Conservation (phyloP, 1,140 invertebrate genomes). For the Parapsyche elsis region DNA sequence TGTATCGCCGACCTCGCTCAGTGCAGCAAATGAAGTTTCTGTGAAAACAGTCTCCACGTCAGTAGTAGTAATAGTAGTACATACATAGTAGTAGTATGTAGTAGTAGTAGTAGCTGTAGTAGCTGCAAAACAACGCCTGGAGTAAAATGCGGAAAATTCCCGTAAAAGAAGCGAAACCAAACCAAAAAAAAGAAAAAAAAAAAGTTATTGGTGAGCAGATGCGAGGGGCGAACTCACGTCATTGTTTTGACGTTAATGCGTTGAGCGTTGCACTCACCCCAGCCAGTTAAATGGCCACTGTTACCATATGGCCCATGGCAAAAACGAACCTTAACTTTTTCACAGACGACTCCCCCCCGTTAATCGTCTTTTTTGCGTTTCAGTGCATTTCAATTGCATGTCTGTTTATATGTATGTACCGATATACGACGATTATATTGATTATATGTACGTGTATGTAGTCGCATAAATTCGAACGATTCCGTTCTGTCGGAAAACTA, state of each 20-base stretch:
- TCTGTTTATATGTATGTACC: background rate
- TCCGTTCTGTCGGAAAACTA: constrained; percentile 13
- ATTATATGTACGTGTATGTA: too few species aligned
- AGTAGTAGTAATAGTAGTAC: too few species aligned
- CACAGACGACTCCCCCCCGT: background rate
- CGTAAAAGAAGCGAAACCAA: background rate
- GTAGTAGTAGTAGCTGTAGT: background rate
- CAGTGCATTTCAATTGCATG: background rate
- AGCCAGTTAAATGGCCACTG: constrained; percentile 33
- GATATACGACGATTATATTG: too few species aligned
- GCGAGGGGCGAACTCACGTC: constrained; percentile 28
- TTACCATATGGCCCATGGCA: constrained; percentile 4
- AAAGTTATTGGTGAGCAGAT: background rate
- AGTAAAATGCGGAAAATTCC: constrained; percentile 26
- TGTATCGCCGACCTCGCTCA: constrained; percentile 34
- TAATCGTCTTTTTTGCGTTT: constrained; percentile 2
- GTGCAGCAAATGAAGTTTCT: constrained; percentile 20
- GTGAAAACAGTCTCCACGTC: background rate
- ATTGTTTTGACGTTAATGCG: constrained; percentile 46
- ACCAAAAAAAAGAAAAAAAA: background rate
- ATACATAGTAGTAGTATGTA: too few species aligned
- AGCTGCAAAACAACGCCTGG: background rate
- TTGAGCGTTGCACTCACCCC: constrained; percentile 27
- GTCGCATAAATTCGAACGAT: too few species aligned
- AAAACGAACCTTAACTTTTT: constrained; percentile 20